Percentiles rank a stretch among this genome's conserved stretches.
Conservation (phyloP, 2,113 vertebrate genomes). For the Polyodon spathula region DNA sequence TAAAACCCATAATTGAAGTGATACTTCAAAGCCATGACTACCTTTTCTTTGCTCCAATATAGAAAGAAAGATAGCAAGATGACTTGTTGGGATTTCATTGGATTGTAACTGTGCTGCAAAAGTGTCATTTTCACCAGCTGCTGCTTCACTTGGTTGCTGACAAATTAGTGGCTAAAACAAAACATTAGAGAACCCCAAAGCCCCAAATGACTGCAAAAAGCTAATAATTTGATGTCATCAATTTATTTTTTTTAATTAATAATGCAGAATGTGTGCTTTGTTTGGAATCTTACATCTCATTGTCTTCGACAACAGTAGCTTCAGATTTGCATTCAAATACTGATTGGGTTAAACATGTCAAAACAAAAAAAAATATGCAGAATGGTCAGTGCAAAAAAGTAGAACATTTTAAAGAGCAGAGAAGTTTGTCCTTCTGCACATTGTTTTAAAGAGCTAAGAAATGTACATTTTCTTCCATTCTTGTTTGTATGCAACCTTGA, state of each 20-base stretch:
- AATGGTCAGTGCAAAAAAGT: too few relatives aligned
- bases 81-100: constrained; percentile 60
- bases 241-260: constrained; percentile 62
- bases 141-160: constrained; percentile 60
- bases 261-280: constrained; percentile 44
- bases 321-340: constrained; percentile 1
- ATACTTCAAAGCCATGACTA: constrained; percentile 96
- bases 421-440: too few relatives aligned
- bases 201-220: constrained; percentile 70
- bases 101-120: constrained; percentile 60
- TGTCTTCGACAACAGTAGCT: not conserved
- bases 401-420: too few relatives aligned
- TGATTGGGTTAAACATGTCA: not conserved
- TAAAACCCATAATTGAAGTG: constrained; percentile 98
- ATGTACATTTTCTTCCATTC: too few relatives aligned
- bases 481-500: too few relatives aligned
- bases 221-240: constrained; percentile 61
- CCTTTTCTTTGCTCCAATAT: constrained; percentile 75
- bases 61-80: constrained; percentile 61
- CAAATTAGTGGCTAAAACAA: constrained; percentile 70
- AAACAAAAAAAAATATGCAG: too few relatives aligned
- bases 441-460: too few relatives aligned
- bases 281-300: constrained; percentile 10
- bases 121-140: constrained; percentile 80
- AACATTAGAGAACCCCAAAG: constrained; percentile 70